These are phyloP conservation scores for Ochropacha duplaris DNA, from an alignment of 2,888 invertebrate species.

Conservation along the genomic window DNA sequence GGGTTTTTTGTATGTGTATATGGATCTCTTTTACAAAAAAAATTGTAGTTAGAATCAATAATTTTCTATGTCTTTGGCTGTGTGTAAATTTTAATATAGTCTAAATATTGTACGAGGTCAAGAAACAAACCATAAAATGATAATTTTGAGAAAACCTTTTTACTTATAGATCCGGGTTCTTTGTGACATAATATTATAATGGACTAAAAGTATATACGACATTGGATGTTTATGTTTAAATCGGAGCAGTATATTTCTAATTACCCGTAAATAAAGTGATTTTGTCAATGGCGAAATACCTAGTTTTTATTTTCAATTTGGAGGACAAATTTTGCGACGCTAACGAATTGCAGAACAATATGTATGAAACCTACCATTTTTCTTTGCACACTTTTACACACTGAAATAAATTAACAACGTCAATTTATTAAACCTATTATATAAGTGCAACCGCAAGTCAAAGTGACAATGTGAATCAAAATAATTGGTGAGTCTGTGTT, in stretches of 20 bases:
- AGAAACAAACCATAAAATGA: slow-evolving; percentile 34
- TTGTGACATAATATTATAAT: slow-evolving; percentile 56
- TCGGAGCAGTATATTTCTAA: slow-evolving; percentile 71
- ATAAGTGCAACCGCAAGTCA: not conserved
- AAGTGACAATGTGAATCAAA: not conserved
- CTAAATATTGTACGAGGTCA: slow-evolving; percentile 48
- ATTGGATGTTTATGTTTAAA: slow-evolving; percentile 78
- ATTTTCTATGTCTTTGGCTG: slow-evolving; percentile 81
- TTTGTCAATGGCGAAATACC: slow-evolving; percentile 66
- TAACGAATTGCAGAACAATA: slow-evolving; percentile 44
- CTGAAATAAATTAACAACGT: not conserved
- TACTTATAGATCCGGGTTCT: slow-evolving; percentile 62
- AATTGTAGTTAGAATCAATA: slow-evolving; percentile 73
- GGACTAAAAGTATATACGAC: slow-evolving; percentile 54
- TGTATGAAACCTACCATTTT: slow-evolving; percentile 73
- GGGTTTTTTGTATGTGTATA: slow-evolving; percentile 60
- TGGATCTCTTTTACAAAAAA: slow-evolving; percentile 58
- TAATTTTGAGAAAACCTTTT: slow-evolving; percentile 79
- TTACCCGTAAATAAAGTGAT: slow-evolving; percentile 77
- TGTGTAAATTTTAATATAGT: slow-evolving; percentile 77
- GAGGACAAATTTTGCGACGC: slow-evolving; percentile 63
- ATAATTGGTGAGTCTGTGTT: slow-evolving; percentile 21
- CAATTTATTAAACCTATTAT: not conserved
- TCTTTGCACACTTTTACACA: slow-evolving; percentile 44
- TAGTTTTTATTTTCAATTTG: slow-evolving; percentile 54